phyloP scores from a whole-genome alignment of 2,888 invertebrate genomes.

The Hesperia comma region DNA sequence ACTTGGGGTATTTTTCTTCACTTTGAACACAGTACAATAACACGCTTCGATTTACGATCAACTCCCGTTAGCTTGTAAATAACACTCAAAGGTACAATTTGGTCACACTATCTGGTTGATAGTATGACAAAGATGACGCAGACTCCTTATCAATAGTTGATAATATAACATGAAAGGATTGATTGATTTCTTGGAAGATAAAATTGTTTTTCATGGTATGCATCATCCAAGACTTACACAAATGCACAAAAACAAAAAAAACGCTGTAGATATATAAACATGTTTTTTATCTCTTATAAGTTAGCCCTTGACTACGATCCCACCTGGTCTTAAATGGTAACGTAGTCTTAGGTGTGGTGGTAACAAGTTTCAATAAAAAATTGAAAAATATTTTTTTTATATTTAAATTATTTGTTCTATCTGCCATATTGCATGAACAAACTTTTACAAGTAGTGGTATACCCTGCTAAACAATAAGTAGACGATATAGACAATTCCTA shows the following conservation, averaged over 20 bases:
- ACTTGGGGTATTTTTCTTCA: not conserved
- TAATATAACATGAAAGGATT: slow-evolving; percentile 56
- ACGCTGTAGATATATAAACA: not conserved
- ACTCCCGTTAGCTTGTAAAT: slow-evolving; percentile 36
- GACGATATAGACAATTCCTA: no score
- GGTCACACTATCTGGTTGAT: slow-evolving; percentile 36
- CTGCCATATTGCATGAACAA: no score
- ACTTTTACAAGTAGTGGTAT: no score
- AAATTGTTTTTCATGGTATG: slow-evolving; percentile 31
- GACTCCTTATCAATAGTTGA: slow-evolving; percentile 50
- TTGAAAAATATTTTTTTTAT: no score
- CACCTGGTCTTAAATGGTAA: no score
- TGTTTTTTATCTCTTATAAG: no score
- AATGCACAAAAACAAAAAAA: slow-evolving; percentile 16
- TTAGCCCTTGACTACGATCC: no score
- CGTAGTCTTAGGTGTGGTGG: no score
- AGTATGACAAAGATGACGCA: slow-evolving; percentile 59
- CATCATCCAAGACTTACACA: not conserved
- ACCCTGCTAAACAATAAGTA: no score
- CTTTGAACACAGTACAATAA: not conserved
- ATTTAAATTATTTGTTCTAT: no score
- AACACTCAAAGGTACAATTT: slow-evolving; percentile 31
- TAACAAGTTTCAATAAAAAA: no score
- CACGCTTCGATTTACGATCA: not conserved
- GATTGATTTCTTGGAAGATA: slow-evolving; percentile 64